phyloP scores from a whole-genome alignment of 2,888 invertebrate species.

The Dryobota labecula region DNA sequence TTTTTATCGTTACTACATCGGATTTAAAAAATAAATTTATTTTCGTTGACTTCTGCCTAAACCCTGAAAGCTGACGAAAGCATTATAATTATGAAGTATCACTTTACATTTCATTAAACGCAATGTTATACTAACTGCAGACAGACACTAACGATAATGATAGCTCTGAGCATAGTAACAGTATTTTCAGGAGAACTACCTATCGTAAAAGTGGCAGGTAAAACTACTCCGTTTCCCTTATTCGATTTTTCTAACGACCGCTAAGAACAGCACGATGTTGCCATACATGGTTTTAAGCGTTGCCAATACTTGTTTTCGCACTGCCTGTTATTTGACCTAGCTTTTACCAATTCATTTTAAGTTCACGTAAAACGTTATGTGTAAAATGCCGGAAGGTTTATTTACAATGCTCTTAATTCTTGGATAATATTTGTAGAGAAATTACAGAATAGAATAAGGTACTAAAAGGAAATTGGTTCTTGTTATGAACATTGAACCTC shows the following conservation, averaged over 20 bases:
- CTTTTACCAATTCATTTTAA: slow-evolving; percentile 37
- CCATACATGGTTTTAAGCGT: slow-evolving; percentile 50
- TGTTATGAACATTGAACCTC: neutral
- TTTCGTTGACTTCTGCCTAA: neutral
- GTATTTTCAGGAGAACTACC: slow-evolving; percentile 28
- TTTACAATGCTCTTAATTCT: neutral
- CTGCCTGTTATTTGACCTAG: slow-evolving; percentile 52
- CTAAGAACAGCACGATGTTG: slow-evolving; percentile 42
- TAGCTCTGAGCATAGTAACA: slow-evolving; percentile 8
- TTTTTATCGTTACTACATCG: neutral
- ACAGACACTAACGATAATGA: neutral
- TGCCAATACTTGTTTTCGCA: slow-evolving; percentile 52
- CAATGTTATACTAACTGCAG: neutral
- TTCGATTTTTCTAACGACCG: slow-evolving; percentile 52
- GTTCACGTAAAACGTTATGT: slow-evolving; percentile 10
- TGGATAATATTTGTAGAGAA: neutral
- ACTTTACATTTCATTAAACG: neutral
- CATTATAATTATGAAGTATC: neutral
- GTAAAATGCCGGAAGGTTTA: neutral
- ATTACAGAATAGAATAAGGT: neutral
- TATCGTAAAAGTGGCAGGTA: slow-evolving; percentile 17
- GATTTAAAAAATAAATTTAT: neutral
- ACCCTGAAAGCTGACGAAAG: neutral
- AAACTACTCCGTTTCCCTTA: slow-evolving; percentile 39
- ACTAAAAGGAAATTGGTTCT: neutral